Evolutionary conservation across 2,888 invertebrate genomes (phyloP).

Genomic region (Gandaritis pyraliata): DNA sequence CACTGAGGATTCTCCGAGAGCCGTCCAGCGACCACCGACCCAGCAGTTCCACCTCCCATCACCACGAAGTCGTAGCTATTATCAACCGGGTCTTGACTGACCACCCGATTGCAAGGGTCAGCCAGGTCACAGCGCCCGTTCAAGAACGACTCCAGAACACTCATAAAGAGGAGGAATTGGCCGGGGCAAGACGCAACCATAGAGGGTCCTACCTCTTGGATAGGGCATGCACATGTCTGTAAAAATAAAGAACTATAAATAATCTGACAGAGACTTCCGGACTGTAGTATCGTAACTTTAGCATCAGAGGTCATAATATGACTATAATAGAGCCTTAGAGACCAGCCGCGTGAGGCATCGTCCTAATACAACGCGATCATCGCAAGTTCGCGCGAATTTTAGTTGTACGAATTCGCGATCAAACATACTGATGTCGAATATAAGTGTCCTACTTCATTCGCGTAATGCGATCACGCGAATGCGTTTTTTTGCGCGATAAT

Average conservation of each 20-base stretch:
- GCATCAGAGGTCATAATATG: too few relatives aligned
- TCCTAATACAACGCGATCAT: too few relatives aligned
- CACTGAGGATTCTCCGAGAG: slow-evolving; percentile 87
- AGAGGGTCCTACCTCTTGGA: slow-evolving; percentile 83
- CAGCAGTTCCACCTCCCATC: slow-evolving; percentile 87
- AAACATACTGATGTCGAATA: too few relatives aligned
- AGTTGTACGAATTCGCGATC: too few relatives aligned
- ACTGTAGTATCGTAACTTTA: too few relatives aligned
- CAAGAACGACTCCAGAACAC: slow-evolving; percentile 85
- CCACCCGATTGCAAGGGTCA: slow-evolving; percentile 85
- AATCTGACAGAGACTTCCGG: too few relatives aligned
- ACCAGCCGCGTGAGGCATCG: too few relatives aligned
- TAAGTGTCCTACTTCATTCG: too few relatives aligned
- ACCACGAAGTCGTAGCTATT: slow-evolving; percentile 87
- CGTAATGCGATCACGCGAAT: too few relatives aligned
- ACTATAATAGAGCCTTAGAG: too few relatives aligned
- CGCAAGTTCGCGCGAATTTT: too few relatives aligned
- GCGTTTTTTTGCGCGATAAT: too few relatives aligned
- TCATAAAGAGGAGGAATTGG: slow-evolving; percentile 87
- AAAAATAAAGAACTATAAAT: slow-evolving; percentile 26
- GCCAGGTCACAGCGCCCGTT: slow-evolving; percentile 84
- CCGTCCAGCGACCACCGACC: slow-evolving; percentile 86
- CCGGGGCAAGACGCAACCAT: slow-evolving; percentile 84
- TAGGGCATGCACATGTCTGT: slow-evolving; percentile 83
- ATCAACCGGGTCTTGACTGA: slow-evolving; percentile 67